These are phyloP conservation scores for Xylota segnis DNA, from an alignment of 2,888 invertebrate genomes.

Conservation along the genomic window DNA sequence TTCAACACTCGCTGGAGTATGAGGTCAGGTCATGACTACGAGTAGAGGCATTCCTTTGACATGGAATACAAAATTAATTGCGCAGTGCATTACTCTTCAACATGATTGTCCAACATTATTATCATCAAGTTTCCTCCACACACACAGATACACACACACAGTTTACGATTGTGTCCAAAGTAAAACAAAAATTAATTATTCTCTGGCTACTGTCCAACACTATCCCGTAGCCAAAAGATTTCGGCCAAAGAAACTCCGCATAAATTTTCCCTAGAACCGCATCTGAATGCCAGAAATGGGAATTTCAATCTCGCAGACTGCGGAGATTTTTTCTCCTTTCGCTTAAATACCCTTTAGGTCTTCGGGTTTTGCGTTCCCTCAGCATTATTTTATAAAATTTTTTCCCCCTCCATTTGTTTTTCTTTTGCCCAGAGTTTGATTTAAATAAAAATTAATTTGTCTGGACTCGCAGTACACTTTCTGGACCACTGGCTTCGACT, in stretches of 20 bases:
- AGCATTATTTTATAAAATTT: constrained; percentile 5
- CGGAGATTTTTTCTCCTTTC: constrained; percentile 57
- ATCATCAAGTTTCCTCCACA: constrained; percentile 40
- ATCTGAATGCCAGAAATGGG: constrained; percentile 67
- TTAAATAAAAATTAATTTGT: constrained; percentile 74
- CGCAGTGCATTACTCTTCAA: constrained; percentile 57
- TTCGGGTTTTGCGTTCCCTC: constrained; percentile 18
- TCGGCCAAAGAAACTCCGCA: constrained; percentile 75
- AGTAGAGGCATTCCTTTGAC: constrained; percentile 40
- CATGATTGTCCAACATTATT: constrained; percentile 54
- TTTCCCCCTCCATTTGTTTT: constrained; percentile 5
- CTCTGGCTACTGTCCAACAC: constrained; percentile 70
- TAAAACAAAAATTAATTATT: constrained; percentile 77
- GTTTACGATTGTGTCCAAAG: constrained; percentile 70
- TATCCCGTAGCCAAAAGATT: constrained; percentile 73
- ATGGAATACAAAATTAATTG: constrained; percentile 58
- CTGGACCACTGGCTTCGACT: constrained; percentile 25
- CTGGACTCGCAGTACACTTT: constrained; percentile 39
- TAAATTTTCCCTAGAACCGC: constrained; percentile 72
- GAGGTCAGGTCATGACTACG: constrained; percentile 14
- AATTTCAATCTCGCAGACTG: constrained; percentile 70
- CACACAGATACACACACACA: constrained; percentile 20
- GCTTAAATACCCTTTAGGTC: constrained; percentile 57
- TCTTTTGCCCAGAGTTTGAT: constrained; percentile 47
- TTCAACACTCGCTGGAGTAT: not conserved